phyloP scores from a whole-genome alignment of 1,140 invertebrate species.

The Drosophila saltans region DNA sequence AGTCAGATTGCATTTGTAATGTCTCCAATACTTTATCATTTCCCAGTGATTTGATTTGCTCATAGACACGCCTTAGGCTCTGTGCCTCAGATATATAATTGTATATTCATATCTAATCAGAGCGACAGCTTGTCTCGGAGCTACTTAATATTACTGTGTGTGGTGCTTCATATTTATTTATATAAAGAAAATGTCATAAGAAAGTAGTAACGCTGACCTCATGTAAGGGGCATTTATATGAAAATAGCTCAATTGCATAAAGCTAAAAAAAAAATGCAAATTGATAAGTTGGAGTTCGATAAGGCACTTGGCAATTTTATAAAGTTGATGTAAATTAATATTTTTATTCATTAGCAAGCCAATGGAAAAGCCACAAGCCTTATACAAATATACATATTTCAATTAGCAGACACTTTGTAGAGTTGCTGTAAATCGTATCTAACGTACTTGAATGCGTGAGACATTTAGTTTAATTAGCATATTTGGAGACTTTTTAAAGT shows the following conservation, averaged over 20 bases:
- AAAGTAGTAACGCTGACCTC: conserved; percentile 60
- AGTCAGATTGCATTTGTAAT: conserved; percentile 22
- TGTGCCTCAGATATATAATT: conserved; percentile 32
- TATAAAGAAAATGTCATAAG: conserved; percentile 52
- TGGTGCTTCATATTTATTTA: conserved; percentile 63
- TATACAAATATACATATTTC: too few relatives aligned
- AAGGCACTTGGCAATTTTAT: not conserved
- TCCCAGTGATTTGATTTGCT: not conserved
- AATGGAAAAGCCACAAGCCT: not conserved
- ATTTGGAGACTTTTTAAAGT: conserved; percentile 3
- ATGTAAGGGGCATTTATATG: conserved; percentile 31
- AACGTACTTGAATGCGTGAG: not conserved
- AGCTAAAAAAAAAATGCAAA: conserved; percentile 5
- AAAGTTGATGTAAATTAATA: not conserved
- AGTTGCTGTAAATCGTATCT: conserved; percentile 5
- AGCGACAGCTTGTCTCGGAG: conserved; percentile 68
- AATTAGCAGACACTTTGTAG: conserved; percentile 3
- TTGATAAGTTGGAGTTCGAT: not conserved
- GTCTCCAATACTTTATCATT: conserved; percentile 12
- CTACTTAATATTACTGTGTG: conserved; percentile 58
- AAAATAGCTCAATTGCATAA: not conserved
- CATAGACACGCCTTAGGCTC: not conserved
- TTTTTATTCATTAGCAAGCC: not conserved
- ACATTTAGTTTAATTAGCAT: not conserved
- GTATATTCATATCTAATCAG: conserved; percentile 70